phyloP scores from a whole-genome alignment of 2,113 vertebrate genomes.

The Etheostoma spectabile region DNA sequence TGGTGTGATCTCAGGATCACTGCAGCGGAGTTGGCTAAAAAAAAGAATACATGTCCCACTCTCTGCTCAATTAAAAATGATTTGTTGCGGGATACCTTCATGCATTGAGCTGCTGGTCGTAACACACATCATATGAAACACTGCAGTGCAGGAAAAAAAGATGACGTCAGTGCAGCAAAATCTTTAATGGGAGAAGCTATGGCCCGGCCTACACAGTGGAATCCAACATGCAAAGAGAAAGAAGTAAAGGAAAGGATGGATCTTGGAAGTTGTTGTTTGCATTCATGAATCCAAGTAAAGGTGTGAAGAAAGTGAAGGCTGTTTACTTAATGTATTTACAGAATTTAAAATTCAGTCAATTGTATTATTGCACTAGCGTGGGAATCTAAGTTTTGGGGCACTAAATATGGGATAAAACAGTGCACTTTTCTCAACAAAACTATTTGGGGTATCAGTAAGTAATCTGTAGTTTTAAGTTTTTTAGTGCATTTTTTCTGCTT shows the following conservation, averaged over 20 bases:
- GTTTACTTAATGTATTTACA: constrained; percentile 15
- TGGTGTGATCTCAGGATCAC: background rate
- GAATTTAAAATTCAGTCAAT: background rate
- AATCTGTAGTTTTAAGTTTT: background rate
- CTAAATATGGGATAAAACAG: background rate
- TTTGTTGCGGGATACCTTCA: constrained; percentile 25
- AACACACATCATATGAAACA: constrained; percentile 66
- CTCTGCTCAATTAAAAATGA: constrained; percentile 38
- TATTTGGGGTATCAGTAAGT: background rate
- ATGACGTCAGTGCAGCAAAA: constrained; percentile 78
- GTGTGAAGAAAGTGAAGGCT: background rate
- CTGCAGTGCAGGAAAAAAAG: constrained; percentile 69
- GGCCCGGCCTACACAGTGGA: constrained; percentile 8
- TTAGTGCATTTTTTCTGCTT: too few relatives aligned
- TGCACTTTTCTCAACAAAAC: constrained; percentile 7
- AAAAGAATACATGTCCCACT: constrained; percentile 10
- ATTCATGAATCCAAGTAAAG: background rate
- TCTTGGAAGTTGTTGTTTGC: background rate
- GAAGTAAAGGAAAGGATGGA: background rate
- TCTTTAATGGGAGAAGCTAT: constrained; percentile 54
- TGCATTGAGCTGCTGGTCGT: constrained; percentile 16
- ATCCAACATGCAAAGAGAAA: constrained; percentile 22
- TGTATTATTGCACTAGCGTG: background rate
- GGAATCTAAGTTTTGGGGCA: background rate
- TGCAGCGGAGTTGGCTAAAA: constrained; percentile 18